A percentile compares a stretch with the other conserved stretches of the same genome.
Conservation (phyloP, 2,113 vertebrate species). For the Phalacrocorax aristotelis region DNA sequence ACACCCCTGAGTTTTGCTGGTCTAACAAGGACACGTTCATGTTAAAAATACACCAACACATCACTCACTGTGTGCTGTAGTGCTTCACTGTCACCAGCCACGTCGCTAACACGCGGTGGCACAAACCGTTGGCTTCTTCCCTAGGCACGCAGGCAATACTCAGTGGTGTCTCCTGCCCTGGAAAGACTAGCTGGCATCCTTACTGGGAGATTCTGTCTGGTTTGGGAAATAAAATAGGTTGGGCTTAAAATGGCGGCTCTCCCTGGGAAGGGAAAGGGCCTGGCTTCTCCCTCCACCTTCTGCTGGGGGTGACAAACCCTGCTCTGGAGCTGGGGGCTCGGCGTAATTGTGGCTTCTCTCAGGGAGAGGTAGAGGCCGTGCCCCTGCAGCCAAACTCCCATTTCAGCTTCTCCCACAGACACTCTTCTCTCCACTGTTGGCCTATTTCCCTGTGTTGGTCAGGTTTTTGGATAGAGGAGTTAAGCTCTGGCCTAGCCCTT, state of each 20-base stretch:
- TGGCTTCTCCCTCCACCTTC: not conserved
- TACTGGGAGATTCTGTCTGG: not conserved
- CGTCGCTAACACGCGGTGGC: rapidly evolving
- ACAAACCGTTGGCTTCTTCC: not conserved
- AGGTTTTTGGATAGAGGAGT: not conserved
- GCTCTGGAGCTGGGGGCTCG: not conserved
- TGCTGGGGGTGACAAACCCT: not conserved
- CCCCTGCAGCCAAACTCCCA: not conserved
- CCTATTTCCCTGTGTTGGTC: rapidly evolving
- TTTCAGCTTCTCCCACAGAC: not conserved
- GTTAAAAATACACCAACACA: not conserved
- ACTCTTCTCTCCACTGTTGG: not conserved
- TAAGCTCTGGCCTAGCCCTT: not conserved
- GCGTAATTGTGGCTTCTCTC: not conserved
- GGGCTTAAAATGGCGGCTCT: not conserved
- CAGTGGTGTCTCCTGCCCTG: not conserved
- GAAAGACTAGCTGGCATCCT: too few relatives aligned
- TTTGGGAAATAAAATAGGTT: not conserved
- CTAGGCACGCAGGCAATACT: rapidly evolving
- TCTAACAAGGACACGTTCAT: rapidly evolving
- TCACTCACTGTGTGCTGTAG: not conserved
- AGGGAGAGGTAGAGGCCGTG: not conserved
- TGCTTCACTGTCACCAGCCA: rapidly evolving
- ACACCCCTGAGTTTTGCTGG: not conserved
- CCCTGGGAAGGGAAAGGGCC: not conserved